These are phyloP conservation scores for Cassiopea andromeda DNA, from an alignment of 30 jellyfish, hydroid and myxozoan species.

Conservation along the genomic window DNA sequence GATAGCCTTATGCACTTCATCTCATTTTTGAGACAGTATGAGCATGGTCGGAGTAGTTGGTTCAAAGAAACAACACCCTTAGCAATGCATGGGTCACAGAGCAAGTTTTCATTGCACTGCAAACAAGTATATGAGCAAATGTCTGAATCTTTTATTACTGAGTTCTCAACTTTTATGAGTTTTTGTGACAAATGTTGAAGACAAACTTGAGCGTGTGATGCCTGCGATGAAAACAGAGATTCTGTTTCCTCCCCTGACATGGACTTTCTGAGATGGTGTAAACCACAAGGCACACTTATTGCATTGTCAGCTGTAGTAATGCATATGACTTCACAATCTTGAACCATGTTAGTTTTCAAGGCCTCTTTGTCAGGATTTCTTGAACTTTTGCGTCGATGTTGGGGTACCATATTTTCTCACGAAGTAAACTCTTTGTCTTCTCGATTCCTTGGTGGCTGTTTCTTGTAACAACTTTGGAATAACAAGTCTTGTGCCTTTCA, in stretches of 20 bases:
- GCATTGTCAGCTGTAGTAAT: background rate
- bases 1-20: background rate
- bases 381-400: too few species aligned
- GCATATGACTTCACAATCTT: constrained; percentile 26
- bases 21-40: background rate
- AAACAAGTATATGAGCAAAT: background rate
- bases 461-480: too few species aligned
- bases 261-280: background rate
- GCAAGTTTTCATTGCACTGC: background rate
- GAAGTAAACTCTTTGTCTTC: too few species aligned
- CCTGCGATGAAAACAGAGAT: background rate
- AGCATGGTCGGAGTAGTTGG: background rate
- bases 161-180: background rate
- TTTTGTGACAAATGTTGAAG: background rate
- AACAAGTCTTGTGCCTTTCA: too few species aligned
- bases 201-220: background rate
- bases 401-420: too few species aligned
- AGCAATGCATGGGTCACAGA: background rate
- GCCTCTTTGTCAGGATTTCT: constrained; percentile 18
- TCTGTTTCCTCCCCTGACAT: background rate
- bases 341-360: constrained; percentile 40
- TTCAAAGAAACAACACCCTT: background rate
- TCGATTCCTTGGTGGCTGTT: too few species aligned
- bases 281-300: background rate
- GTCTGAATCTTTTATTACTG: background rate